Base-by-base conservation (phyloP, 2,888 invertebrate species). In the Vannuccia rotundouncinata region DNA sequence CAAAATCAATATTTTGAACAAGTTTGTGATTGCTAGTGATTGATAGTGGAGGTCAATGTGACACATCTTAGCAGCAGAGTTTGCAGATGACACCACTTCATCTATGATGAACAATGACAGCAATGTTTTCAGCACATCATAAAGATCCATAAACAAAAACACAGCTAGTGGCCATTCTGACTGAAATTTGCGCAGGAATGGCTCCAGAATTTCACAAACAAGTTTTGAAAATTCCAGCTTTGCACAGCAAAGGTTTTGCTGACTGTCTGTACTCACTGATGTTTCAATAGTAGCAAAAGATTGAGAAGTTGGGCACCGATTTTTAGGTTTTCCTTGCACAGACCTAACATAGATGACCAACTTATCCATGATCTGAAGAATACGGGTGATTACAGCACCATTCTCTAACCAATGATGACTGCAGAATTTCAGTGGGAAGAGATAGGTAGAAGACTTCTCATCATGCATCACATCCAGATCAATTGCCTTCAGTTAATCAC, bases 21-120 rank as follows among this genome's bases (percentile, higher is more conserved):
- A 22, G 66, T 27, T 66, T 66, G 66, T 66, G 66, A 66, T 66
- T 66, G 66, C 25, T 27, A n/a, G n/a, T n/a, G n/a, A n/a, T 66
- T 66, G 22, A 66, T 66, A 22, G 25, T 27, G 5, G 66, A 66
- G 66, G 17, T 66, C 66, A 66, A 66, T 66, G 13, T 66, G 66
- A 66, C 66, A 66, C 66, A 66, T 27, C 66, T 66, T 66, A 66
- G 66, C 66, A 66, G 66, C 22, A 66, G n/a, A n/a, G n/a, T n/a
- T 66, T n/a, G 10, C 45, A 45, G 45, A 45, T 45, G 5, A 5
- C 17, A 45, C 10, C 17, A 45, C 45, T 45, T 45, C 45, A 5
- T 5, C 5, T 45, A 10, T 45, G 45, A 45, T 45, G 17, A n/a
- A 22, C 66, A 66, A 27, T 22, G 66, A 17, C 25, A 66, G 66